Evolutionary conservation across 1,140 invertebrate genomes (phyloP).

Genomic region (Saccostrea echinata): DNA sequence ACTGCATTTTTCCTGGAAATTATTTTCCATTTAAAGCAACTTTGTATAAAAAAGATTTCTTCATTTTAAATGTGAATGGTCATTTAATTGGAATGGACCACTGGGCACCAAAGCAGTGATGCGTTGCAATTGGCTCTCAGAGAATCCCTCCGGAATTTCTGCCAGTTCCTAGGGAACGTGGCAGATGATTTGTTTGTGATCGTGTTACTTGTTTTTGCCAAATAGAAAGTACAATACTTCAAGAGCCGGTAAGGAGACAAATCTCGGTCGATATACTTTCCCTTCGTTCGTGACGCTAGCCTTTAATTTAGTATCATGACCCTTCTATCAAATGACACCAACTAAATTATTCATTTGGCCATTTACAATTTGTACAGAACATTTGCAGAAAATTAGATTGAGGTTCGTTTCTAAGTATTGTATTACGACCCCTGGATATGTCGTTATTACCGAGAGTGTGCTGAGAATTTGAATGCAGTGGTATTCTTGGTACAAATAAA

Average conservation of each 20-base stretch:
- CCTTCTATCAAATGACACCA: slow-evolving; percentile 29
- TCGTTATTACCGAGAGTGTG: neutral
- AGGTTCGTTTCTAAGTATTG: neutral
- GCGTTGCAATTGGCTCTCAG: neutral
- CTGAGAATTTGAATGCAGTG: neutral
- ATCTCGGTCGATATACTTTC: slow-evolving; percentile 19
- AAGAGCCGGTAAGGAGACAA: neutral
- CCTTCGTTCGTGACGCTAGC: neutral
- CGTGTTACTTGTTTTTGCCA: neutral
- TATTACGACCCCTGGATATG: neutral
- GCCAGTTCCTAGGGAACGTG: neutral
- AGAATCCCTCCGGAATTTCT: neutral
- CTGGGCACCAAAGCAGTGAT: no score
- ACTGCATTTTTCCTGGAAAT: no score
- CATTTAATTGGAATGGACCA: no score
- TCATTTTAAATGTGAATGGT: no score
- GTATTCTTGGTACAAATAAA: neutral
- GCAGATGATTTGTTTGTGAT: neutral
- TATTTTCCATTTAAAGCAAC: no score
- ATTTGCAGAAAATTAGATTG: slow-evolving; percentile 33
- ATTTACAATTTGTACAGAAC: slow-evolving; percentile 19
- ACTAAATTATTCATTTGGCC: slow-evolving; percentile 32
- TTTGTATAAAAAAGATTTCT: no score
- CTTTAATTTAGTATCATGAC: slow-evolving; percentile 25
- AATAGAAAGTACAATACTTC: slow-evolving; percentile 1